Conservation (phyloP, 2,113 vertebrate genomes). For the Pseudopipra pipra region DNA sequence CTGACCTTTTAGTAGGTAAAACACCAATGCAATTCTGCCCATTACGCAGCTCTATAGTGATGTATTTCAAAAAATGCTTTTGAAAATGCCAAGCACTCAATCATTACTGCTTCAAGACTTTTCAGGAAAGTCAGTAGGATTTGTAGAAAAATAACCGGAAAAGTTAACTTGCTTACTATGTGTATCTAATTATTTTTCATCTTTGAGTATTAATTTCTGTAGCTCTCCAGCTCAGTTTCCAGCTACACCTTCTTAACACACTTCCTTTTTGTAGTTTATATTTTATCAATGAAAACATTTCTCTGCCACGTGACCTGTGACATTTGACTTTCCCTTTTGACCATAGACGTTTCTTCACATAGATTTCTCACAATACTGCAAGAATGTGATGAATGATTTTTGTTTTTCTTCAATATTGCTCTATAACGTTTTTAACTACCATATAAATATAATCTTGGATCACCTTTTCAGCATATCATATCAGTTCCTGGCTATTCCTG, state of each 20-base stretch:
- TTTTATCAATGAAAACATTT: neutral
- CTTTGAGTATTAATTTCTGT: neutral
- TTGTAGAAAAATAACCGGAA: neutral
- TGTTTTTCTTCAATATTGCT: neutral
- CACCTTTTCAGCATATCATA: neutral
- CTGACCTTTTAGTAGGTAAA: constrained; percentile 55
- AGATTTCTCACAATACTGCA: neutral
- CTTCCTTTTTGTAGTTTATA: neutral
- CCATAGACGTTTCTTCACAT: neutral
- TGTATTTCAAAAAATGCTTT: constrained; percentile 51
- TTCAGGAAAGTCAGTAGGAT: neutral
- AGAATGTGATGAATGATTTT: neutral
- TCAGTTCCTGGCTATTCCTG: neutral
- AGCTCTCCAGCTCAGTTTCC: neutral
- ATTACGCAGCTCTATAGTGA: neutral
- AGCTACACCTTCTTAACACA: neutral
- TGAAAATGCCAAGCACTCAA: constrained; percentile 40
- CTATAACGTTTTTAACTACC: neutral
- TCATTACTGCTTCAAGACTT: constrained; percentile 14
- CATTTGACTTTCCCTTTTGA: neutral
- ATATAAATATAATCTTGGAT: neutral
- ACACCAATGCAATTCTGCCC: neutral
- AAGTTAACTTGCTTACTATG: neutral
- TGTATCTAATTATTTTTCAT: neutral
- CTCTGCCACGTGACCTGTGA: neutral